Evolutionary conservation across 2,113 vertebrate species (phyloP), one percentile per base, ranked within the genome.

Genomic region (Oreochromis niloticus): DNA sequence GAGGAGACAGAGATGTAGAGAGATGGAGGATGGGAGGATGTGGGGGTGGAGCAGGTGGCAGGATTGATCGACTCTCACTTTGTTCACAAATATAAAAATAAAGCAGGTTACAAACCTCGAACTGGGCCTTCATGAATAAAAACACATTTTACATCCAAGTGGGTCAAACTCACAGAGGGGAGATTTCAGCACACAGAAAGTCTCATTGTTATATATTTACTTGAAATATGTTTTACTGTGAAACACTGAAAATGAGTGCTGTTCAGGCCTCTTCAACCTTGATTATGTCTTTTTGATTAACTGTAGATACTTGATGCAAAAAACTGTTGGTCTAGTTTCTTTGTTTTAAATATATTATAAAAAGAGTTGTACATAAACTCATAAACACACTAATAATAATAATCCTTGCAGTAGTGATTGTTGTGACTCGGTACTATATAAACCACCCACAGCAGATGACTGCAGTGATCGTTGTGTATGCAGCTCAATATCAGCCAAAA

Each of bases 1-100:
- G 46, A 79, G 59, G 86, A 73, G 52, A 75, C 71, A 52, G 41
- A 61, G 54, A 48, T 22, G 12, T 32, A 71, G 48, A 34, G 57
- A 71, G 86, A 84, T 57, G 73, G 86, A 84, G 56, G 82, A 84
- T 57, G 86, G 82, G 75, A 84, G 73, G 66, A 83, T 48, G 46
- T 61, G 30, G 63, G 59, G 81, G 81, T 66, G 86, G 71, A 41
- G 81, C 46, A 39, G 73, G 19, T 6, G 46, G 81, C 24, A 46
- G 27, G 24, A 46, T 75, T 27, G 87, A 71, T 84, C 34, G 46
- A 83, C 68, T 19, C 56, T 36, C 57, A 68, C 87, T 81, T 85
- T 85, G 78, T 81, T 80, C 63, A 34, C 17, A 8, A 8, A 81
- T 46, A 43, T 24, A 56, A 46, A 41, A 63, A 80, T 43, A 9